Evolutionary conservation across 2,888 invertebrate genomes (phyloP), one percentile per base, ranked within the genome.

Genomic region (Alloscopus bannaensis): DNA sequence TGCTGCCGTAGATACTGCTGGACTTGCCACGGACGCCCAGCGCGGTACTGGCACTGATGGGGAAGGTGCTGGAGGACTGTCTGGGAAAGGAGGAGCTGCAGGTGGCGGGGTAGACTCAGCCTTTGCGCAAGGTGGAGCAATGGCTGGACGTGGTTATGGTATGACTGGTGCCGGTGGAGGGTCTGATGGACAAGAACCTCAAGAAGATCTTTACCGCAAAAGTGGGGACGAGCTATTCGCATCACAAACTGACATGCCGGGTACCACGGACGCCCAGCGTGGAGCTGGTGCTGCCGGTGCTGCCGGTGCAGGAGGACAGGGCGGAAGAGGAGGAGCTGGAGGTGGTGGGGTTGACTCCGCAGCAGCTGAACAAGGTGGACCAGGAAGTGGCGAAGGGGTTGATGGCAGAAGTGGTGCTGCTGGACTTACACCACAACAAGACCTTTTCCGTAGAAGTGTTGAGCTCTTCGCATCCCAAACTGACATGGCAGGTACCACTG

Each of bases 381-480:
- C 3, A 29, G 52, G 20, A 16, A 2, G 22, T 20, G 20, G 24
- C 13, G 20, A 3, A 22, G 52, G 18, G 4, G 20, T 16, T 20
- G 52, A 20, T 20, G 24, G 3, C 6, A 52, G n/a, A n/a, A n/a
- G n/a, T n/a, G n/a, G n/a, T n/a, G n/a, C n/a, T n/a, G 3, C n/a
- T 11, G n/a, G 50, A 11, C 20, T 3, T 1, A 28, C 55, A 28
- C 55, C 55, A 4, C 26, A 55, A 13, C 55, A 55, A 55, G 55
- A 55, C 26, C 26, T 55, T 11, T 55, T 55, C 55, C 24, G 55
- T 1, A 55, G 18, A 55, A 55, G 55, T 16, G 24, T 55, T 2
- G 55, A 55, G 13, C 55, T 55, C 26, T 55, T 55, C 18, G 55
- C 55, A 3, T 55, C 55, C 28, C 55, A 55, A 55, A 55, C 55